Base-by-base conservation (phyloP, 2,797 vertebrate species). In the Telmatherina bonti region DNA sequence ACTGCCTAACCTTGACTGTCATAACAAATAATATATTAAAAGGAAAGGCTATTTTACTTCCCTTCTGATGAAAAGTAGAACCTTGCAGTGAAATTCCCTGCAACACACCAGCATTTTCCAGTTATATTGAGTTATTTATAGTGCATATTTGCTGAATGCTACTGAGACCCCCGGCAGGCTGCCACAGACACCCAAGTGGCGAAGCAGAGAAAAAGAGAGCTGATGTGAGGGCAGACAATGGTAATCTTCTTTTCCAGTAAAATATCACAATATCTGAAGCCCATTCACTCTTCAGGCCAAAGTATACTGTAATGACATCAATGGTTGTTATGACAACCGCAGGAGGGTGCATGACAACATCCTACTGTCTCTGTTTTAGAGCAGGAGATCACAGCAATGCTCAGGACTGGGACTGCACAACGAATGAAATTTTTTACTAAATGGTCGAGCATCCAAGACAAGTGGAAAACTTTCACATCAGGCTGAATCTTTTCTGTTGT, bases 321-420 rank as follows among this genome's bases (percentile, higher is more conserved):
- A 88, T 91, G 74, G 93, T 96, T 92, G 89, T 92, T 89, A 85
- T 91, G 95, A 91, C 92, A 94, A 96, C 94, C 47, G 81, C 89
- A 78, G 83, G 85, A 74, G 87, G 85, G 83, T 56, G 84, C 85
- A 92, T 89, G 89, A 92, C 90, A 92, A 89, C 90, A 90, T 89
- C 82, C 85, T 74, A 72, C 77, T 82, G 79, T 72, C 68, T 88
- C 71, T 83, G n/a, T 85, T 47, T 85, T 65, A 63, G 75, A 79
- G 84, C 72, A 67, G 82, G 73, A 78, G 88, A 90, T 89, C 85
- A 81, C 72, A 78, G 73, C 70, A 22, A 64, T 62, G 70, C 55
- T 85, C 58, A 29, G 72, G 69, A 80, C 81, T 72, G 84, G 74
- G 78, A 69, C 72, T 78, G 82, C 66, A 62, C 60, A 41, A 33